These are phyloP conservation scores for Stenotaenia linearis DNA, from an alignment of 2,888 invertebrate genomes.

Conservation along the genomic window DNA sequence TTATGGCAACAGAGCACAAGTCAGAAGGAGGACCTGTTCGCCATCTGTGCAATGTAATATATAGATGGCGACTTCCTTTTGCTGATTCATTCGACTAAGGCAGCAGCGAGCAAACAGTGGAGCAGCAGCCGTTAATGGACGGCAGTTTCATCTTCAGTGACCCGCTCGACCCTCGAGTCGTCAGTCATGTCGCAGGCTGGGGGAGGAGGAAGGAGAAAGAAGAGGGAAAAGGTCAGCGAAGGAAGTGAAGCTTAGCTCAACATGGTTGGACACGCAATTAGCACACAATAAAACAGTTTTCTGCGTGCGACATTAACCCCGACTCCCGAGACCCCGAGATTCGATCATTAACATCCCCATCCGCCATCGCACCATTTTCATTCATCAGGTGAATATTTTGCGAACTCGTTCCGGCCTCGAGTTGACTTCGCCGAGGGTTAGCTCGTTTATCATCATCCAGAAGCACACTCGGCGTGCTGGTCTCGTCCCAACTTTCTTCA, in stretches of 20 bases:
- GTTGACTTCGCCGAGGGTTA: neutral
- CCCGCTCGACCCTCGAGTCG: slow-evolving; percentile 16
- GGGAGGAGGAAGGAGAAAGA: slow-evolving; percentile 2
- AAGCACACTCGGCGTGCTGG: neutral
- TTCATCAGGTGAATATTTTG: slow-evolving; percentile 16
- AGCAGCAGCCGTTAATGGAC: slow-evolving; percentile 26
- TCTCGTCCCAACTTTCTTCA: slow-evolving; percentile 24
- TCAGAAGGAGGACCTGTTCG: neutral
- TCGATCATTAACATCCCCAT: neutral
- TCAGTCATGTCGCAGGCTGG: slow-evolving; percentile 13
- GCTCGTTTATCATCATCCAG: slow-evolving; percentile 12
- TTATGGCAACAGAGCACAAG: neutral
- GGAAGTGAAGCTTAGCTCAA: slow-evolving; percentile 20
- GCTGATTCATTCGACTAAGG: slow-evolving; percentile 10
- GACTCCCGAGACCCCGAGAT: neutral
- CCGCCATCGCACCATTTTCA: neutral
- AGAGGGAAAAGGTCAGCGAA: neutral
- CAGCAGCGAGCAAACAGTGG: neutral
- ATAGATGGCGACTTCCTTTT: neutral
- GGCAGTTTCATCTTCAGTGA: slow-evolving; percentile 21
- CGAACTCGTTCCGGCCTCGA: neutral
- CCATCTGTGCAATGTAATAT: slow-evolving; percentile 12
- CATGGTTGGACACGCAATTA: slow-evolving; percentile 19
- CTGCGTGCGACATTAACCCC: slow-evolving; percentile 10
- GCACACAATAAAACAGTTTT: slow-evolving; percentile 20